Percentiles rank a stretch among this genome's conserved stretches.
Conservation (phyloP, 2,113 vertebrate genomes). For the Oostethus manadensis region DNA sequence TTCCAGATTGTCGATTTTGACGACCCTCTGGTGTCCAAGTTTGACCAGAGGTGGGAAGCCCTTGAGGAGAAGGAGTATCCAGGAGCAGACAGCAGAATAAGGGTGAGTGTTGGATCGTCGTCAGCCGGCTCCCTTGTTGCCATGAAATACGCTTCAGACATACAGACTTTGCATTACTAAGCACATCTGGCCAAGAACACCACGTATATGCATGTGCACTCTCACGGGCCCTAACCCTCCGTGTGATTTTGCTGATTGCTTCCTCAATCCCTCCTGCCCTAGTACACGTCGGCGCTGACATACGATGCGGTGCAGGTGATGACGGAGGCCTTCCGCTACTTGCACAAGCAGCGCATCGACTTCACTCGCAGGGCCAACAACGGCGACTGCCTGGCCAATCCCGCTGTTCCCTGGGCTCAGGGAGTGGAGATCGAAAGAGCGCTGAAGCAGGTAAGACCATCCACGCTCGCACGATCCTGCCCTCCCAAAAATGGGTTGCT, state of each 20-base stretch:
- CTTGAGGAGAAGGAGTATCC: constrained; percentile 97
- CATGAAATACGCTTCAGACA: constrained; percentile 8
- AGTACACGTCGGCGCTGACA: constrained; percentile 97
- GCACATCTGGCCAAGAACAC: constrained; percentile 7
- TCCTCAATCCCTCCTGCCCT: background rate
- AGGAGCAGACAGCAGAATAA: constrained; percentile 90
- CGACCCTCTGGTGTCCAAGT: constrained; percentile 91
- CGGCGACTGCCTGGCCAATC: constrained; percentile 97
- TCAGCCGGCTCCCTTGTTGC: background rate
- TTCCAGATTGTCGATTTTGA: constrained; percentile 99
- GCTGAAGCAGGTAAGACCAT: constrained; percentile 81
- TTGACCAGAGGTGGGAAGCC: constrained; percentile 96
- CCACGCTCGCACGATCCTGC: background rate
- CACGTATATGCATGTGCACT: background rate
- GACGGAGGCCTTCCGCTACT: constrained; percentile 93
- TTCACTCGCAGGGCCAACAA: constrained; percentile 91
- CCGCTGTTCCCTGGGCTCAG: constrained; percentile 95
- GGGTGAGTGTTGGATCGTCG: constrained; percentile 69
- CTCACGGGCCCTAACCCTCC: background rate
- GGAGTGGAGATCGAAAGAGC: constrained; percentile 97
- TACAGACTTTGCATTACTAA: constrained; percentile 25
- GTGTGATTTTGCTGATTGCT: background rate
- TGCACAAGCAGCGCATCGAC: constrained; percentile 93
- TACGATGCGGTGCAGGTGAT: constrained; percentile 98
- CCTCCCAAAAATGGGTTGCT: constrained; percentile 24